These are phyloP conservation scores for Maniola jurtina DNA, from an alignment of 1,140 invertebrate genomes.

Conservation along the genomic window DNA sequence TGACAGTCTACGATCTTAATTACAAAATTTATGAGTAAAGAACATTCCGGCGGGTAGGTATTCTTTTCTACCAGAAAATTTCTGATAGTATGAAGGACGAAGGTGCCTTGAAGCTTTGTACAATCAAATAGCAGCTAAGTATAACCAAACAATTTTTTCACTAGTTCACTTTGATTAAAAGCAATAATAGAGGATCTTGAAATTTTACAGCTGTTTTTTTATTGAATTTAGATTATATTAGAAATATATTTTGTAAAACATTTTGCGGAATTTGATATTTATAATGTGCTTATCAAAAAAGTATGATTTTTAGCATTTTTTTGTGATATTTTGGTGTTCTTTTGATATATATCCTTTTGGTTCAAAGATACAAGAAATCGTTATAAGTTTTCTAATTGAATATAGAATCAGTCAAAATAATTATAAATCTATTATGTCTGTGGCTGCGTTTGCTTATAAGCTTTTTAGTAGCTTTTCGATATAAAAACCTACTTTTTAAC, in stretches of 20 bases:
- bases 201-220: slow-evolving; percentile 1
- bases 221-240: background rate
- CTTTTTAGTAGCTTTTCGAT: no score
- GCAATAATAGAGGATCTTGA: background rate
- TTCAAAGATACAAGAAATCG: background rate
- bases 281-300: background rate
- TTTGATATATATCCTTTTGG: no score
- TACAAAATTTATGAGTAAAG: no score
- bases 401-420: background rate
- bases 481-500: background rate
- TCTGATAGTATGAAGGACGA: background rate
- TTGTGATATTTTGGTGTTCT: background rate
- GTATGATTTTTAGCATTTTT: background rate
- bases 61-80: no score
- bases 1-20: no score
- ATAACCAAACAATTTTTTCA: background rate
- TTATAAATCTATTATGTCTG: no score
- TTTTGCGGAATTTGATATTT: background rate
- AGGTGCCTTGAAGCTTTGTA: background rate
- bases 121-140: background rate
- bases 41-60: no score
- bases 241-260: background rate
- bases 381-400: background rate
- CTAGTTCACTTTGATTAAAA: background rate
- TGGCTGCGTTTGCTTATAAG: no score